Percentiles rank a stretch among this genome's conserved stretches.
Conservation (phyloP, 2,113 vertebrate species). For the Caloenas nicobarica region DNA sequence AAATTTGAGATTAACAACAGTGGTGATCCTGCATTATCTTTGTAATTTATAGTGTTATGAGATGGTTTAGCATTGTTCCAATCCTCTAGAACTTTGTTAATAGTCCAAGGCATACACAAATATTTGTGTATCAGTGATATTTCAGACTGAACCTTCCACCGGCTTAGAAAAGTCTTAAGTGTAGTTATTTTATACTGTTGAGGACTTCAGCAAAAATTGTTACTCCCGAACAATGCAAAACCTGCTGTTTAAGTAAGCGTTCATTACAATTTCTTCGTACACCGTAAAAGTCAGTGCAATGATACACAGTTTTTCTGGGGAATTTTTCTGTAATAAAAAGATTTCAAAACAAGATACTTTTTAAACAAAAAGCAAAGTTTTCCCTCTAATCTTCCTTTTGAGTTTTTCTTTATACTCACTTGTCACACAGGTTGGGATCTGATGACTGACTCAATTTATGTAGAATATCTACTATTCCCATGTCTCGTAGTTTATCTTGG, state of each 20-base stretch:
- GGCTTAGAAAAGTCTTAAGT: neutral
- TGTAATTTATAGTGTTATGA: neutral
- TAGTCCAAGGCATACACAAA: neutral
- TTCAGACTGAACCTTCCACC: neutral
- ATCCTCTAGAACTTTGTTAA: neutral
- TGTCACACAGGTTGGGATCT: slow-evolving; percentile 95
- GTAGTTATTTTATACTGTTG: neutral
- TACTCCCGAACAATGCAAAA: neutral
- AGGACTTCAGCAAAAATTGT: neutral
- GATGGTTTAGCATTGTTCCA: neutral
- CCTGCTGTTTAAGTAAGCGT: neutral
- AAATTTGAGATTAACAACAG: neutral
- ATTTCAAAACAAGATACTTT: neutral
- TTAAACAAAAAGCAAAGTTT: neutral
- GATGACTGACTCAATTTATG: slow-evolving; percentile 94
- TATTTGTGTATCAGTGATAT: neutral
- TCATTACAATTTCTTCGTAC: neutral
- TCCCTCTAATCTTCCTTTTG: neutral
- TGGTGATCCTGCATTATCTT: neutral
- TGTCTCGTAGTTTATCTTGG: slow-evolving; percentile 95
- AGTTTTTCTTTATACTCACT: slow-evolving; percentile 77
- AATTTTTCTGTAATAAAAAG: neutral
- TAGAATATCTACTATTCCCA: slow-evolving; percentile 96
- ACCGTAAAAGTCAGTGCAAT: neutral
- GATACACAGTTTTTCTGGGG: neutral